Conservation (phyloP, 2,888 invertebrate species). For the Amphipyra berbera region DNA sequence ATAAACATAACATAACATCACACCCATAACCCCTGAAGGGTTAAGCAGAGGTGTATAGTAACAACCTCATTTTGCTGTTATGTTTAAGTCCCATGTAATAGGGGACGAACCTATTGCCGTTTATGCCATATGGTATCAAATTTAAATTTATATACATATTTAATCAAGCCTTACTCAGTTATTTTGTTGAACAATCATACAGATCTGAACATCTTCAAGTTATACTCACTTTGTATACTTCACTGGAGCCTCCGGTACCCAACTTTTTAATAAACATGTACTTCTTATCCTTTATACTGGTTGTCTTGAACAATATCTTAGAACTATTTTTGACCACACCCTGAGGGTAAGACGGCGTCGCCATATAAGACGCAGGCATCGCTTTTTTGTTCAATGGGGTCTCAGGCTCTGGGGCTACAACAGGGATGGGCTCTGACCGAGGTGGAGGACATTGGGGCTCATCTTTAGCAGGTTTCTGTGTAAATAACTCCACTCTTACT, state of each 20-base stretch:
- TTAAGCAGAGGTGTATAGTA: too few species aligned
- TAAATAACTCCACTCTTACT: slow-evolving; percentile 80
- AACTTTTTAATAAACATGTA: slow-evolving; percentile 94
- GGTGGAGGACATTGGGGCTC: slow-evolving; percentile 55
- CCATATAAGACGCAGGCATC: slow-evolving; percentile 73
- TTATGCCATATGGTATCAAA: too few species aligned
- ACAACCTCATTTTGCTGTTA: too few species aligned
- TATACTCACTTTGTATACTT: slow-evolving; percentile 91
- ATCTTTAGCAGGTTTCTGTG: slow-evolving; percentile 66
- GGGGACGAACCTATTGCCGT: too few species aligned
- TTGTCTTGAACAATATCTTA: slow-evolving; percentile 84
- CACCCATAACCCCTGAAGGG: too few species aligned
- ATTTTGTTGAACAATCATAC: too few species aligned
- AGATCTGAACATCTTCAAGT: too few species aligned
- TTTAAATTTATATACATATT: too few species aligned
- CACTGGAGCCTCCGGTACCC: slow-evolving; percentile 97
- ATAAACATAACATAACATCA: too few species aligned
- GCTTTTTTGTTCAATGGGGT: slow-evolving; percentile 77
- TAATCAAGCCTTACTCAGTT: too few species aligned
- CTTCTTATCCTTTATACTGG: slow-evolving; percentile 92
- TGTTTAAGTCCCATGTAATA: too few species aligned
- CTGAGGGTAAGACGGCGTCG: slow-evolving; percentile 85
- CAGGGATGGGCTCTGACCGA: slow-evolving; percentile 40
- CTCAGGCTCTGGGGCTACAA: slow-evolving; percentile 67
- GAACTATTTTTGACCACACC: slow-evolving; percentile 71